phyloP scores from a whole-genome alignment of 1,140 invertebrate species.

The Leptinotarsa texana region DNA sequence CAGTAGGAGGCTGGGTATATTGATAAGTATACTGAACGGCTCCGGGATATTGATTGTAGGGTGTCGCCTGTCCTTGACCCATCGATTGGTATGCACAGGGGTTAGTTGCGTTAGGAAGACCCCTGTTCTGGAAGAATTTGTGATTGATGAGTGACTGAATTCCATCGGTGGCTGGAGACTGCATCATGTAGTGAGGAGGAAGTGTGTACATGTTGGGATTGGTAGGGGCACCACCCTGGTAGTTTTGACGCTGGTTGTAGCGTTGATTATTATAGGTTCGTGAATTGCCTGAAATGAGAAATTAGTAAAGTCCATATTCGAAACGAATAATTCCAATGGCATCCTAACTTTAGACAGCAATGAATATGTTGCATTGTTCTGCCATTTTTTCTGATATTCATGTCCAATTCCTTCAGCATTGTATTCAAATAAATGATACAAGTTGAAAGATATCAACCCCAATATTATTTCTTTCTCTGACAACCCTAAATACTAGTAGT shows the following conservation, averaged over 20 bases:
- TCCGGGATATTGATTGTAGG: conserved; percentile 56
- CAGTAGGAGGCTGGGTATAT: conserved; percentile 57
- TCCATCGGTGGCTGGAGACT: conserved; percentile 54
- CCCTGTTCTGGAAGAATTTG: conserved; percentile 66
- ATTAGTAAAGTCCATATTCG: conserved; percentile 26
- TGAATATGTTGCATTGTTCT: too few species aligned
- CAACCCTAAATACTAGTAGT: too few species aligned
- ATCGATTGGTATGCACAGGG: conserved; percentile 65
- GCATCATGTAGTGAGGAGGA: conserved; percentile 59
- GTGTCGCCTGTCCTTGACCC: conserved; percentile 59
- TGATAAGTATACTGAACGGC: conserved; percentile 56
- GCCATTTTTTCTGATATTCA: too few species aligned
- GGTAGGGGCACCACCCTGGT: conserved; percentile 51
- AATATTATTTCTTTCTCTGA: too few species aligned
- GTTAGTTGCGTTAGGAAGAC: conserved; percentile 59
- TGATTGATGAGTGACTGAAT: conserved; percentile 65
- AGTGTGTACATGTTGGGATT: conserved; percentile 60
- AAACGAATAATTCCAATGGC: too few species aligned
- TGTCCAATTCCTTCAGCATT: too few species aligned
- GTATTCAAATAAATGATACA: too few species aligned
- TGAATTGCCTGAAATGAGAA: conserved; percentile 36
- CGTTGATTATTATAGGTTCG: conserved; percentile 51
- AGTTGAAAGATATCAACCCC: too few species aligned
- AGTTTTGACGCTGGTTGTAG: conserved; percentile 52
- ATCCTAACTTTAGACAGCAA: too few species aligned